Base-by-base conservation (phyloP, 2,797 vertebrate species). In the Calcarius lapponicus region DNA sequence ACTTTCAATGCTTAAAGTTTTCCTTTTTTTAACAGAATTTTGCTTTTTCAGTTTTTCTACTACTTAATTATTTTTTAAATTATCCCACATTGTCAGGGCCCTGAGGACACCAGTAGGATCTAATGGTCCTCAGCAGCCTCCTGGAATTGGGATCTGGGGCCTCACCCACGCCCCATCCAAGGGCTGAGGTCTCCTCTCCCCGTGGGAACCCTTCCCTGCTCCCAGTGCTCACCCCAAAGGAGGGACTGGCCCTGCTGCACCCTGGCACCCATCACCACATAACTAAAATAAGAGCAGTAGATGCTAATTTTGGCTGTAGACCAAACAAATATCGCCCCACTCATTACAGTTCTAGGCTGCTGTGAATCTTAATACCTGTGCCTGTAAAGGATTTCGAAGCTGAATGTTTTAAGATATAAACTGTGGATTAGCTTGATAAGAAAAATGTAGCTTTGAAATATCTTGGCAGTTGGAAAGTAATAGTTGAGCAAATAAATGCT, bases 381-480 rank as follows among this genome's bases (percentile, higher is more conserved):
- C 54, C 56, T 66, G 19, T 34, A 76, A 86, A 86, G 29, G 34
- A 75, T 72, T 75, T 70, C 6, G 13, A 87, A 89, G 12, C 31
- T 57, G 25, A 58, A 65, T 70, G 9, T 40, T 91, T 91, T 60
- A 62, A 73, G 36, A 40, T n/a, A 64, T 8, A 70, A 91, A 66
- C 40, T 64, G 13, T 21, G 24, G 26, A 81, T 40, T 15, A 62
- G 34, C 50, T 38, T 56, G 51, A 67, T 88, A 73, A 53, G 47
- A 66, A 81, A 71, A 82, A 71, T 25, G 40, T 31, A 82, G 32
- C 48, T 82, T 72, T 92, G 79, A 92, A 91, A 90, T 86, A 73
- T 38, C 57, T 83, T 73, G 74, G 56, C 24, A 80, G 61, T 31
- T 89, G 47, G 36, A 94, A 91, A 88, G 31, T 9, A 87, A 78